Evolutionary conservation across 2,797 vertebrate species (phyloP), one percentile per base, ranked within the genome.

Genomic region (Neostethus bicornis): DNA sequence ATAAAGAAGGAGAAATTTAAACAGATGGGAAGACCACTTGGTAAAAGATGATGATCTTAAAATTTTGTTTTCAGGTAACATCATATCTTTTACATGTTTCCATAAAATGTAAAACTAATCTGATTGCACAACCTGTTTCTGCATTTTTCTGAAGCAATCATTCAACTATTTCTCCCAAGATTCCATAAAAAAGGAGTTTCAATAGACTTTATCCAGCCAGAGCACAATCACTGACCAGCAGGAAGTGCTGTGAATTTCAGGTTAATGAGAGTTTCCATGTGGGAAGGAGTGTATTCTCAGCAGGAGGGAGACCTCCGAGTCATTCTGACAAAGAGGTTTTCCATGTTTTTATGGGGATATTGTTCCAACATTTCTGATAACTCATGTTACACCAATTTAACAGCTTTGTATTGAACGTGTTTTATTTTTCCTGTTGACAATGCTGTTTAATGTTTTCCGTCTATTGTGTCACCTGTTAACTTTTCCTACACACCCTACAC

Each of bases 261-360:
- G 70, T 81, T 81, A 79, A 86, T 83, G 67, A 83, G 74, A 37
- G 59, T 67, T 69, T 81, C 79, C 61, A 35, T 66, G 73, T 76
- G 74, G 75, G 74, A 79, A 57, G 68, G 52, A 62, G 66, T 53
- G 71, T 31, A 62, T 28, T 72, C 77, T 29, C 79, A 79, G 76
- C 73, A 72, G 81, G 83, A 61, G 81, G 75, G 68, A 74, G 59
- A 77, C 71, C 80, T 76, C 55, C 73, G 80, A 35, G 58, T 83
- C 83, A 83, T 52, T 29, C 54, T 1, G 61, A 77, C 79, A 79
- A 66, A 74, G 77, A 79, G 81, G 63, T 80, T 88, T 88, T 79
- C 84, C 84, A 43, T 83, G 64, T 70, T 65, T 74, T 80, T 67
- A 38, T 76, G 70, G 67, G 66, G 74, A 76, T 67, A 49, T 53